A percentile compares a stretch with the other conserved stretches of the same genome.
phyloP scores from a whole-genome alignment of 2,113 vertebrate genomes.

The Ameiurus melas region DNA sequence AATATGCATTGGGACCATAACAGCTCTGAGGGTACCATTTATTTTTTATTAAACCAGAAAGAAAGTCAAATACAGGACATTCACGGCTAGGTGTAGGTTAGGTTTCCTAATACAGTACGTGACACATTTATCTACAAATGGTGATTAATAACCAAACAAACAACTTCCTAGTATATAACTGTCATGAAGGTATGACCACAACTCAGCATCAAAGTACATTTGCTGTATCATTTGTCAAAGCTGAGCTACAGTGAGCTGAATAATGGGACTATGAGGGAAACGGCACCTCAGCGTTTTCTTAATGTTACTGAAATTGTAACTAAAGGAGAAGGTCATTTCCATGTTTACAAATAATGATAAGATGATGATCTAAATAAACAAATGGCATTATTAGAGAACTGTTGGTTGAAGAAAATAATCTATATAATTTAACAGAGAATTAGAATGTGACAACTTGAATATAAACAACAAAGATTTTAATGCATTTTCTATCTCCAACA shows the following conservation, averaged over 20 bases:
- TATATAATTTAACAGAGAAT: background rate
- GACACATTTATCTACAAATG: background rate
- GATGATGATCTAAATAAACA: constrained; percentile 7
- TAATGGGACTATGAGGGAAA: constrained; percentile 8
- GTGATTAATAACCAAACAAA: constrained; percentile 40
- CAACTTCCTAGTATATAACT: background rate
- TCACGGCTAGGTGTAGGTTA: background rate
- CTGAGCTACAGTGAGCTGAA: constrained; percentile 13
- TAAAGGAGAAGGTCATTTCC: constrained; percentile 5
- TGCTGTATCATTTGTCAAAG: constrained; percentile 24
- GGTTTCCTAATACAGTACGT: background rate
- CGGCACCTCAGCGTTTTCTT: background rate
- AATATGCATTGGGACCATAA: constrained; percentile 49
- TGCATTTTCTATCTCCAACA: background rate
- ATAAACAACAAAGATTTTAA: background rate
- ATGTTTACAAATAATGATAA: background rate
- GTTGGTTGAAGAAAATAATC: background rate
- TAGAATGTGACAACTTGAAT: background rate
- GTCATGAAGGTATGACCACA: background rate
- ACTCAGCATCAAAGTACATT: constrained; percentile 21
- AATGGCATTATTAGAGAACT: background rate
- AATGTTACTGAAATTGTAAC: constrained; percentile 2
- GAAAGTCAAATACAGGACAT: background rate
- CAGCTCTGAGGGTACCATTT: background rate
- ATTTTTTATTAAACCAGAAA: background rate